Base-by-base conservation (phyloP, 2,888 invertebrate species). In the Chrysolina haemoptera region DNA sequence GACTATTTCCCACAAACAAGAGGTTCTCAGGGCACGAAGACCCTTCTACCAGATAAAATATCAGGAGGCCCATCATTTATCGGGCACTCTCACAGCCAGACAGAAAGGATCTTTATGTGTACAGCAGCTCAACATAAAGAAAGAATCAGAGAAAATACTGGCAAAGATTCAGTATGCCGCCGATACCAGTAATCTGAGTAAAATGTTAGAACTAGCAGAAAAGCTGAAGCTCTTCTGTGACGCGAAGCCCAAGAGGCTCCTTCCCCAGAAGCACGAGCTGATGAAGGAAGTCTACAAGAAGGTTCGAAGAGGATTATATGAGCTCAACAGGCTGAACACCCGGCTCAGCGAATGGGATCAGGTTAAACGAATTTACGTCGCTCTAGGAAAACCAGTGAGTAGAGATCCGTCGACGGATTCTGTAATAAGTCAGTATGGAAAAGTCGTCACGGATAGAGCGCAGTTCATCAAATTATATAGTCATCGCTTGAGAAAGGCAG, bases 21-120 rank as follows among this genome's bases (percentile, higher is more conserved):
- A 89, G 73, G 80, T 88, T 4, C 77, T 90, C 1, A 85, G 90
- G 18, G 86, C 86, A 9, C 82, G 89, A 8, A 83, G 85, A 73
- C 90, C 90, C 0, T 85, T 89, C 65, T 90, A 90, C 78, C 86
- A 86, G 50, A 86, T 87, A 16, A 86, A 87, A 71, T 88, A 85
- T 68, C 84, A 85, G 71, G 86, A 86, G 75, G 81, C 82, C 0
- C 84, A 79, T 0, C 84, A 79, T 35, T 78, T 85, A 0, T 82
- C 87, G 22, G 85, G 86, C 10, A 84, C 84, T 22, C 82, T 85
- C 22, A 77, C 78, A 62, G 79, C 76, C 20, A 79, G 88, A 8
- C 85, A 84, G 27, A 76, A 81, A 22, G 84, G 86, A 16, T 86
- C 85, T 73, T 79, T 85, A 62, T 74, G 84, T 46, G 82, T 81